Conservation (phyloP, 1,140 invertebrate genomes). For the Eubasilissa regina region DNA sequence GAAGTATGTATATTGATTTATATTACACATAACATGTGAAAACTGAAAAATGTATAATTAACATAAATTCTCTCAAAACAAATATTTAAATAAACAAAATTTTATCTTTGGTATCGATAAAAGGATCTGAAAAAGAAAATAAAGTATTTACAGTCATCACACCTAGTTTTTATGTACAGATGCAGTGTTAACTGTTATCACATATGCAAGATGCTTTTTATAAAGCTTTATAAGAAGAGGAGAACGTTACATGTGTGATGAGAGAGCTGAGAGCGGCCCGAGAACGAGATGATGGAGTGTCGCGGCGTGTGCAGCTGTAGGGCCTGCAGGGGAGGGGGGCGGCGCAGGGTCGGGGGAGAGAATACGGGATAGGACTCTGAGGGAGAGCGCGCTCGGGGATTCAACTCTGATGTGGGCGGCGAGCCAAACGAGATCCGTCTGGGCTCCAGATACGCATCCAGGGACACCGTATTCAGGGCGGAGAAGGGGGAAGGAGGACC, state of each 20-base stretch:
- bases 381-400: slow-evolving; percentile 77
- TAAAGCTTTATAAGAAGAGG: slow-evolving; percentile 11
- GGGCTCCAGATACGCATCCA: slow-evolving; percentile 90
- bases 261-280: slow-evolving; percentile 80
- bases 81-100: too few relatives aligned
- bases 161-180: slow-evolving; percentile 9
- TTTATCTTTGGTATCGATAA: too few relatives aligned
- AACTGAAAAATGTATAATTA: too few relatives aligned
- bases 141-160: not conserved
- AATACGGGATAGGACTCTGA: slow-evolving; percentile 86
- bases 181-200: slow-evolving; percentile 33
- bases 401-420: slow-evolving; percentile 80
- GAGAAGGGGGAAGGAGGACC: slow-evolving; percentile 85
- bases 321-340: slow-evolving; percentile 61
- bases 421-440: slow-evolving; percentile 84
- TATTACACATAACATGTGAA: too few relatives aligned
- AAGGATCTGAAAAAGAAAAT: too few relatives aligned
- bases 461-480: slow-evolving; percentile 85
- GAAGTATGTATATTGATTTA: too few relatives aligned
- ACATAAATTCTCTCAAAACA: too few relatives aligned
- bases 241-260: slow-evolving; percentile 86
- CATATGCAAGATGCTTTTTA: slow-evolving; percentile 23
- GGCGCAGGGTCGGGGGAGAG: slow-evolving; percentile 81
- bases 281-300: slow-evolving; percentile 79
- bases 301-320: slow-evolving; percentile 72